phyloP scores from a whole-genome alignment of 2,797 vertebrate species.

The Eulemur rubriventer region DNA sequence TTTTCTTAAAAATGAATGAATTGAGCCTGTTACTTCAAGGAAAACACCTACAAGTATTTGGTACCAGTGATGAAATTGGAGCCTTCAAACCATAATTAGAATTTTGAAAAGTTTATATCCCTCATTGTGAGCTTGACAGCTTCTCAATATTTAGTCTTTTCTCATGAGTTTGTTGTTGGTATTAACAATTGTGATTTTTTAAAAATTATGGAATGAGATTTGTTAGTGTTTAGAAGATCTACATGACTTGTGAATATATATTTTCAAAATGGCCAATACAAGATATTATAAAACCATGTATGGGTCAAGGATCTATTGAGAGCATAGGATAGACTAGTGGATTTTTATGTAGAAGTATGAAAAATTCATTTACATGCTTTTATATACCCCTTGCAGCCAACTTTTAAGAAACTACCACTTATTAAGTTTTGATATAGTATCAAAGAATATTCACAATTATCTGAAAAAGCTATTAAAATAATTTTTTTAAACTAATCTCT shows the following conservation, averaged over 20 bases:
- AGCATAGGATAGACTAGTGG: background rate
- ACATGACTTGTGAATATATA: background rate
- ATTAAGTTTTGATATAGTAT: conserved; percentile 20
- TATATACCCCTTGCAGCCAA: background rate
- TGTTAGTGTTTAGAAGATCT: conserved; percentile 29
- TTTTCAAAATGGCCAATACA: conserved; percentile 6
- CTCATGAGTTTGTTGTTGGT: background rate
- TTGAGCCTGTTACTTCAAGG: background rate
- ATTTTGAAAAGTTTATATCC: conserved; percentile 26
- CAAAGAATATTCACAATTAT: background rate
- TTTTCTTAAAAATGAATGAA: conserved; percentile 4
- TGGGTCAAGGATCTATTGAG: background rate
- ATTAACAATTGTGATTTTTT: background rate
- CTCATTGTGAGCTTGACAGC: background rate
- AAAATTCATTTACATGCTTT: background rate
- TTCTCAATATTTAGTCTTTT: background rate
- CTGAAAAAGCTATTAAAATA: background rate
- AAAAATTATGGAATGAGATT: background rate
- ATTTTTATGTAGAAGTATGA: background rate
- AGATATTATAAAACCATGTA: background rate
- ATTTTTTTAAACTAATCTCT: background rate
- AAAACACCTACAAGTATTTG: background rate
- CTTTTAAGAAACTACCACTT: background rate
- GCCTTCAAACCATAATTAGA: background rate
- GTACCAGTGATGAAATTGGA: background rate